Evolutionary conservation across 2,113 vertebrate species (phyloP), one percentile per base, ranked within the genome.

Genomic region (Narcine bancroftii): DNA sequence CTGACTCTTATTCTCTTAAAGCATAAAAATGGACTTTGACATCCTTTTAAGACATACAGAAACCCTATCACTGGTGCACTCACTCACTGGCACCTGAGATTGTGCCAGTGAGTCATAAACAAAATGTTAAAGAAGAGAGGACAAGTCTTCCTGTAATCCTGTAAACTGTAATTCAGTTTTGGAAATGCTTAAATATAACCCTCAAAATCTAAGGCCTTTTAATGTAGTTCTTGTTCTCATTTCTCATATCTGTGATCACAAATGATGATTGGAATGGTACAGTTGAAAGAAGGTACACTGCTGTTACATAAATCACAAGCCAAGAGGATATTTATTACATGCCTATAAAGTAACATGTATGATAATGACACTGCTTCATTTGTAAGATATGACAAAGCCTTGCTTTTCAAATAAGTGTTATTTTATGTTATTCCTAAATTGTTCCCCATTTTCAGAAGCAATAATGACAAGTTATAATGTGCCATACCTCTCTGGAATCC

Each of bases 401-500:
- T 75, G 9, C n/a, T 75, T 75, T 75, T 75, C 36, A 36, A 75
- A 9, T 75, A 71, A 71, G 72, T 75, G n/a, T n/a, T 11, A 39
- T 75, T 75, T 75, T 39, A 39, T 39, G 15, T 17, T 75, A 17
- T 75, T 75, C 11, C 39, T n/a, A 11, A 39, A 75, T 17, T 15
- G 13, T 0, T 50, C 24, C 45, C 47, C 77, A 50, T 81, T 81
- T 81, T 81, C 77, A 53, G 24, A 29, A 81, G 45, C 33, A 36
- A 60, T 10, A 21, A 7, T 87, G 15, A 36, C 26, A 85, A 5
- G n/a, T 6, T n/a, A 87, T 60, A 45, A 60, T 75, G 73, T 36
- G 77, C 63, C 56, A 94, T 95, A 99, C 99, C 97, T 99, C 99
- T 63, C 99, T 97, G 92, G 97, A 97, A 2, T 97, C 98, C 0